phyloP scores from a whole-genome alignment of 64 coral and sea anemone genomes.

The Stichodactyla helianthus region DNA sequence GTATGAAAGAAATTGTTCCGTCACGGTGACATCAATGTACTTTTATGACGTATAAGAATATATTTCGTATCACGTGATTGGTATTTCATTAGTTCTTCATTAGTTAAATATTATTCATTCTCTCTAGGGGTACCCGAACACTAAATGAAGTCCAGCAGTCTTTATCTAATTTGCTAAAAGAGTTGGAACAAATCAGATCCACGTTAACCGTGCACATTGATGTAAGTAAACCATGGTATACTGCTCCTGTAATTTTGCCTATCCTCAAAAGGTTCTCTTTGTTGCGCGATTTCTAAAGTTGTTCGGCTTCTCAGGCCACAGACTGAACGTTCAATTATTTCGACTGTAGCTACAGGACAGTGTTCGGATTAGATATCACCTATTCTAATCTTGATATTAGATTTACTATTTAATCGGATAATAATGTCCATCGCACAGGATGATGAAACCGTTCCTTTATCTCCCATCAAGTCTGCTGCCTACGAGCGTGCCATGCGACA shows the following conservation, averaged over 20 bases:
- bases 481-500: slow-evolving; percentile 83
- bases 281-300: neutral
- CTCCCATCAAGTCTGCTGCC: slow-evolving; percentile 84
- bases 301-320: too few species aligned
- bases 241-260: neutral
- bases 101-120: neutral
- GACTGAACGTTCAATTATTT: too few species aligned
- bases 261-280: too few species aligned
- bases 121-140: slow-evolving; percentile 33
- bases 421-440: slow-evolving; percentile 38
- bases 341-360: too few species aligned
- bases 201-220: slow-evolving; percentile 83
- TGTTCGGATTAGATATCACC: too few species aligned
- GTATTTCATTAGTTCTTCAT: too few species aligned
- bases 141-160: slow-evolving; percentile 47
- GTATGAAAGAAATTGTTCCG: too few species aligned
- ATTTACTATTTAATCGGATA: neutral
- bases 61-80: too few species aligned
- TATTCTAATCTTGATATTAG: too few species aligned
- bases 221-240: slow-evolving; percentile 38
- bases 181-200: slow-evolving; percentile 84
- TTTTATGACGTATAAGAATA: too few species aligned
- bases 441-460: slow-evolving; percentile 69
- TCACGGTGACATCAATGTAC: too few species aligned
- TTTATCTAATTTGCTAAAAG: slow-evolving; percentile 63